Base-by-base conservation (phyloP, 2,797 vertebrate genomes). In the Spea hammondii region DNA sequence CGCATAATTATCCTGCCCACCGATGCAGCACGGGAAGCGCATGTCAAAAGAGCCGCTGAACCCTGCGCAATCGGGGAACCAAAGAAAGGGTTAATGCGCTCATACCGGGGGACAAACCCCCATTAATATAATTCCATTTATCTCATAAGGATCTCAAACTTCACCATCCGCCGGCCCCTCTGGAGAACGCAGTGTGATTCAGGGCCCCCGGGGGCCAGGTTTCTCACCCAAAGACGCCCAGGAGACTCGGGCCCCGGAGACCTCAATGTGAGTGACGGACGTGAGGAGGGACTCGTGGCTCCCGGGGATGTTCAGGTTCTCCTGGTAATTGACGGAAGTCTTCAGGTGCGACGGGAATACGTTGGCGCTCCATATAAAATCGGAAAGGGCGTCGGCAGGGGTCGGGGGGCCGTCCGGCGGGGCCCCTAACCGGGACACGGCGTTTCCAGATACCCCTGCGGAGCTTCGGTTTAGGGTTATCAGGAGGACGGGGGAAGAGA, bases 261-360 rank as follows among this genome's bases (percentile, higher is more conserved):
- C 57, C 60, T 46, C 59, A 54, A 83, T 11, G 53, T 57, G 54
- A 74, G 70, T 51, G 7, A 83, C 47, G 3, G 65, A 14, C 0
- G 65, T 73, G 1, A 82, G 59, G 49, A 72, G 65, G n/a, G 59
- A 9, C 5, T n/a, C 65, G 17, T 7, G 57, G 47, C 13, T 14
- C 6, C 50, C 5, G 0, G 68, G 72, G 8, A 83, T 12, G 6
- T 73, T 74, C 50, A 83, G 78, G 53, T 79, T 76, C 51, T 83
- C 76, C 48, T 73, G 69, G 50, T 83, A 71, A 62, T 83, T 79
- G 65, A 82, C 49, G 73, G 72, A 82, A 50, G 72, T 74, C 4
- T 50, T 66, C 0, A 82, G 5, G 9, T 76, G 72, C 0, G 71
- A 17, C 1, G 83, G 64, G 51, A 65, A 55, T 51, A 72, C 73